Percentiles rank a stretch among this genome's conserved stretches.
phyloP scores from a whole-genome alignment of 2,797 vertebrate genomes.

The Botia almorhae region DNA sequence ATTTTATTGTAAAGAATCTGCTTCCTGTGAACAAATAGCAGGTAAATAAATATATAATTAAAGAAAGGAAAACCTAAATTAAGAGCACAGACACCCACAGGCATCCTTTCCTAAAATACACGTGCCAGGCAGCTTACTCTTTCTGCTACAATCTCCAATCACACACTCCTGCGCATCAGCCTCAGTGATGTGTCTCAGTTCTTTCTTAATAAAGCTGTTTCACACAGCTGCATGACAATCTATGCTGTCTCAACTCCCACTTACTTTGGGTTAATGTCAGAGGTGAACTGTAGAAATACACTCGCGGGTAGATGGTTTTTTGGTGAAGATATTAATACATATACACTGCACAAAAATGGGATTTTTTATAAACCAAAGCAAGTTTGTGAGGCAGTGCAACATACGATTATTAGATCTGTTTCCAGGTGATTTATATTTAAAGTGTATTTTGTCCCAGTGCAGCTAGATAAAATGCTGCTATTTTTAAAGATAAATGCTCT shows the following conservation, averaged over 20 bases:
- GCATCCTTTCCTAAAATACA: constrained; percentile 76
- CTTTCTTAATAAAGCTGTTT: constrained; percentile 37
- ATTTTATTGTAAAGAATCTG: constrained; percentile 24
- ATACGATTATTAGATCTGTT: no score
- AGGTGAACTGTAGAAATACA: no score
- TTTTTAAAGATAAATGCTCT: no score
- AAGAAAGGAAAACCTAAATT: constrained; percentile 50
- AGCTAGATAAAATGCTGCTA: no score
- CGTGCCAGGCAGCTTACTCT: constrained; percentile 24
- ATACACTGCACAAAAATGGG: no score
- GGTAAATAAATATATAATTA: constrained; percentile 46
- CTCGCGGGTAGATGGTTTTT: not conserved
- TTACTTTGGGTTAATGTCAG: not conserved
- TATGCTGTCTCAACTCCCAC: constrained; percentile 22
- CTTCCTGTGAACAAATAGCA: constrained; percentile 40
- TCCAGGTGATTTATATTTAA: no score
- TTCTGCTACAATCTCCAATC: not conserved
- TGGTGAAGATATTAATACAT: no score
- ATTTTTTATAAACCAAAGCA: no score
- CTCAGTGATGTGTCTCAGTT: constrained; percentile 16
- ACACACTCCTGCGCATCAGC: not conserved
- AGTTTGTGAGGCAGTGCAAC: no score
- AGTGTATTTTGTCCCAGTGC: no score
- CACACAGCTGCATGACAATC: constrained; percentile 1
- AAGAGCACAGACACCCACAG: constrained; percentile 75